These are phyloP conservation scores for Bombyx huttoni DNA, from an alignment of 2,888 invertebrate genomes.

Conservation along the genomic window DNA sequence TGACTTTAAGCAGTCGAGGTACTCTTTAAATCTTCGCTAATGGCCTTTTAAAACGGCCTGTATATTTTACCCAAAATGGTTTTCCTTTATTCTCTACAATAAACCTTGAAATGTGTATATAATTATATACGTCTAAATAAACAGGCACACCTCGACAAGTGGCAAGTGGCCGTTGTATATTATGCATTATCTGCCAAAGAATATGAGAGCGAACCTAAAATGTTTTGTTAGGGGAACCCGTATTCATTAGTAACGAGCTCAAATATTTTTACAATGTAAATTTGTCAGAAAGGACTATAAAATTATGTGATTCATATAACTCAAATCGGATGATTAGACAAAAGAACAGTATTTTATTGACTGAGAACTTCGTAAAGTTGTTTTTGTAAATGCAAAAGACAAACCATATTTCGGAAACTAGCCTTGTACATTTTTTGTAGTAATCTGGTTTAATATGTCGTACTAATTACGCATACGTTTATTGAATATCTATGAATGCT, in stretches of 20 bases:
- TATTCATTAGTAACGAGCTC: not conserved
- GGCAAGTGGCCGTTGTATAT: not conserved
- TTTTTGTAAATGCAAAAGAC: no score
- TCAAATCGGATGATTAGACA: no score
- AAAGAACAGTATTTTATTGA: no score
- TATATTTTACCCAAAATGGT: constrained; percentile 40
- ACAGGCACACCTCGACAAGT: constrained; percentile 13
- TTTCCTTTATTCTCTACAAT: constrained; percentile 27
- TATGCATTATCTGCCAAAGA: not conserved
- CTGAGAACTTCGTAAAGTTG: no score
- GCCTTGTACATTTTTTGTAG: no score
- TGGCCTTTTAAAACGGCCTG: constrained; percentile 56
- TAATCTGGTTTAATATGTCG: no score
- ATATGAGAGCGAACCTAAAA: not conserved
- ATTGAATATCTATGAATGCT: no score
- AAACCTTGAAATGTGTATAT: constrained; percentile 40
- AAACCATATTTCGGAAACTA: no score
- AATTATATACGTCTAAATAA: constrained; percentile 26
- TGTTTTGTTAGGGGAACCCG: not conserved
- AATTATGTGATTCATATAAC: no score
- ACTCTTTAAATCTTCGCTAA: constrained; percentile 61
- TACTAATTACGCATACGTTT: no score
- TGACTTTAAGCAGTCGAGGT: constrained; percentile 45
- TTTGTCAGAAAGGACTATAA: no score
- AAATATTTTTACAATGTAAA: not conserved